phyloP scores from a whole-genome alignment of 35 echinoderm and acorn worm species.

The Anneissia japonica region DNA sequence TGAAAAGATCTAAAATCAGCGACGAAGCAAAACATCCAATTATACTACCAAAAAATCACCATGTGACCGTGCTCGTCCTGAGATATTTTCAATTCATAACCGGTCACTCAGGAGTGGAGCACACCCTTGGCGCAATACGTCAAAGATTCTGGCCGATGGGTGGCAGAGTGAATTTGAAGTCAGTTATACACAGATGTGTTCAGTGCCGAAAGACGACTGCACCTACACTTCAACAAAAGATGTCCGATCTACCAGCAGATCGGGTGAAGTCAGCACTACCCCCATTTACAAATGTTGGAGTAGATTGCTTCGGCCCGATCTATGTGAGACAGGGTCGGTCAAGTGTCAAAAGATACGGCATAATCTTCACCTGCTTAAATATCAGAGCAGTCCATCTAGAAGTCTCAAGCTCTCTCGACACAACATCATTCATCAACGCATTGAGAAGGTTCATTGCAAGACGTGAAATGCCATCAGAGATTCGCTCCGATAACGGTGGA shows the following conservation, averaged over 20 bases:
- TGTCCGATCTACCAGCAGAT: constrained; percentile 13
- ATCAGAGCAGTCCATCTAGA: constrained; percentile 8
- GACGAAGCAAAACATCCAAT: constrained; percentile 10
- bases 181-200: neutral
- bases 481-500: constrained; percentile 3
- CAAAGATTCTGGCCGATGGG: neutral
- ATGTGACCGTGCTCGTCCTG: neutral
- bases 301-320: neutral
- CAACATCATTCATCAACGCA: constrained; percentile 6
- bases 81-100: neutral
- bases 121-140: neutral
- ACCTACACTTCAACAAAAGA: neutral
- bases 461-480: neutral
- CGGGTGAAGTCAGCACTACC: neutral
- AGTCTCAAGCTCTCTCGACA: neutral
- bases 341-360: neutral
- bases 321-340: neutral
- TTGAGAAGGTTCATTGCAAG: constrained; percentile 9
- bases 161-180: neutral
- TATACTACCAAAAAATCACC: constrained; percentile 3
- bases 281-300: constrained; percentile 3
- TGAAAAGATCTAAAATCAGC: neutral
- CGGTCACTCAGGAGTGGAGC: neutral
- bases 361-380: constrained; percentile 12
- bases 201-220: neutral